Evolutionary conservation across 2,113 vertebrate species (phyloP).

Genomic region (Hippocampus barbouri): DNA sequence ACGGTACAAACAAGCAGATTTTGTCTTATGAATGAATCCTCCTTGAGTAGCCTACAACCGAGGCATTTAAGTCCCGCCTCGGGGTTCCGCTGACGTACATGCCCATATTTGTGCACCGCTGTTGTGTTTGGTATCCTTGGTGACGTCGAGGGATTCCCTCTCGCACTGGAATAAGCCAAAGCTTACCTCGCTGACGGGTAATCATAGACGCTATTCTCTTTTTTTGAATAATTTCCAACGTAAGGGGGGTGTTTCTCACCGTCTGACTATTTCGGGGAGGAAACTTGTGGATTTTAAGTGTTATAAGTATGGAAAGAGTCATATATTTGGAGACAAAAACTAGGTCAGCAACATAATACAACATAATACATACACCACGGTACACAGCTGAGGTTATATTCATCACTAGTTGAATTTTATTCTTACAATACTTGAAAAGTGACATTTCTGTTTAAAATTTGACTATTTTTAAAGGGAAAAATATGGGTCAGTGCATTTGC

Average conservation of each 20-base stretch:
- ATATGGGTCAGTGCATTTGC: too few relatives aligned
- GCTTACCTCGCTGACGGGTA: constrained; percentile 69
- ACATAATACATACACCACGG: neutral
- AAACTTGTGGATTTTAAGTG: constrained; percentile 35
- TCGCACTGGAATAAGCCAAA: constrained; percentile 73
- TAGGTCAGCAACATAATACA: neutral
- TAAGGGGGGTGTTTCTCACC: constrained; percentile 71
- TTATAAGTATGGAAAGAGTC: neutral
- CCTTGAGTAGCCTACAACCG: constrained; percentile 45
- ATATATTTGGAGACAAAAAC: neutral
- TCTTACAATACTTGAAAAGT: neutral
- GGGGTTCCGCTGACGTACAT: constrained; percentile 98
- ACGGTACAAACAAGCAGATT: constrained; percentile 60
- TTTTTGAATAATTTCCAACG: constrained; percentile 59
- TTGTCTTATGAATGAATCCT: constrained; percentile 88
- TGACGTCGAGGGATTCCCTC: constrained; percentile 98
- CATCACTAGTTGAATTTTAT: too few relatives aligned
- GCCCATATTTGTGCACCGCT: constrained; percentile 83
- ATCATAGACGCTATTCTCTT: constrained; percentile 75
- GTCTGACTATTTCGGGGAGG: constrained; percentile 59
- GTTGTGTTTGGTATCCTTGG: constrained; percentile 99
- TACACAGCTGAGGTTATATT: neutral
- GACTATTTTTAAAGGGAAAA: too few relatives aligned
- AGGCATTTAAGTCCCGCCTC: constrained; percentile 73
- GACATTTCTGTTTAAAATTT: neutral